These are phyloP conservation scores for Euzophera pinguis DNA, from an alignment of 2,888 invertebrate species.

Conservation along the genomic window DNA sequence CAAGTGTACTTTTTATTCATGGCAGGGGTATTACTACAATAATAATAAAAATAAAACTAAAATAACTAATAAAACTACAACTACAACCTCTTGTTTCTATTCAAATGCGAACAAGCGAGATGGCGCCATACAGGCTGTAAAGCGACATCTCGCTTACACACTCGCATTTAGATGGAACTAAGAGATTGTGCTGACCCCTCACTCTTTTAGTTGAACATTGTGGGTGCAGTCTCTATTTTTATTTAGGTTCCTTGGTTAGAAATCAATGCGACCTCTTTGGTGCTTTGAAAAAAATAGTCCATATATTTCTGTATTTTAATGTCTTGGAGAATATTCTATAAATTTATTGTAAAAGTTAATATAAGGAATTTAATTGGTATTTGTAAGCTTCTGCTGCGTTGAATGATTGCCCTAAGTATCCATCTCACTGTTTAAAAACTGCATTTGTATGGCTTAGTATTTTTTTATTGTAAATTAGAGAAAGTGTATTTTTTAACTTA, in stretches of 20 bases:
- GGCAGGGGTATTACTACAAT: too few species aligned
- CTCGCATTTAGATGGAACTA: too few species aligned
- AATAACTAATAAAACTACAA: too few species aligned
- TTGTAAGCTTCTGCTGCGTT: conserved; percentile 18
- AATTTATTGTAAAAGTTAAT: conserved; percentile 24
- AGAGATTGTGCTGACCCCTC: too few species aligned
- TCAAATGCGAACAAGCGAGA: too few species aligned
- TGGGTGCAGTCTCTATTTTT: conserved; percentile 9
- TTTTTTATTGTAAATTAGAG: conserved; percentile 39
- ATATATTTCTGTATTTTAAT: conserved; percentile 35
- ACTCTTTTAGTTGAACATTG: not conserved
- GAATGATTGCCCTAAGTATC: conserved; percentile 39
- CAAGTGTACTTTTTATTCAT: too few species aligned
- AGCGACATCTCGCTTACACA: too few species aligned
- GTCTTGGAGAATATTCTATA: conserved; percentile 28
- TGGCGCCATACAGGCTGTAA: too few species aligned
- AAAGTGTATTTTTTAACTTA: conserved; percentile 52
- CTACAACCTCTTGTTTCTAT: too few species aligned
- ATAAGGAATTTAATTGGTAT: not conserved
- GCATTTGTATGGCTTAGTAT: conserved; percentile 60
- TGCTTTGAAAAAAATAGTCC: conserved; percentile 56
- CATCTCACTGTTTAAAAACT: conserved; percentile 49
- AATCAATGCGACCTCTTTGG: conserved; percentile 55
- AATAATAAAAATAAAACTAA: too few species aligned
- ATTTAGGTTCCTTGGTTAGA: conserved; percentile 16